Conservation (phyloP, 2,797 vertebrate genomes). For the Cossypha polioptera region DNA sequence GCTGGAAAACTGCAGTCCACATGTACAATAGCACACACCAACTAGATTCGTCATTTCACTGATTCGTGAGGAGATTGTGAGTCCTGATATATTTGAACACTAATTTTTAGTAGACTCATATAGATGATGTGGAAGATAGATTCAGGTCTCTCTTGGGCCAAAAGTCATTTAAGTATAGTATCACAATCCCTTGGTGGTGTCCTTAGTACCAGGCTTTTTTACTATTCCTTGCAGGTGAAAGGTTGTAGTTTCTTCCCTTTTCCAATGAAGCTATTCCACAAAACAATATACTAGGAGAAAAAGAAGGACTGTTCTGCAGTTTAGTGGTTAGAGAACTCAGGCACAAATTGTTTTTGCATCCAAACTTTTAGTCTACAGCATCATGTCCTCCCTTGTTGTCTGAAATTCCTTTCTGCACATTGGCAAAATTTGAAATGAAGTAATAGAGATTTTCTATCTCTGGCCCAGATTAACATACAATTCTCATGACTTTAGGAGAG, state of each 20-base stretch:
- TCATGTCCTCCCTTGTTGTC: background rate
- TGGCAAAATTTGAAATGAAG: background rate
- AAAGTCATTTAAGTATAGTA: background rate
- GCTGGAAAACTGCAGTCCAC: background rate
- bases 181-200: background rate
- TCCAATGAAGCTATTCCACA: background rate
- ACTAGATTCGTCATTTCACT: background rate
- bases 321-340: background rate
- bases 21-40: fast-evolving
- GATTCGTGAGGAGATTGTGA: background rate
- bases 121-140: background rate
- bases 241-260: background rate
- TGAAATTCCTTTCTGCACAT: background rate
- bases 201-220: background rate
- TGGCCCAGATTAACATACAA: background rate
- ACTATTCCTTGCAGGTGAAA: background rate
- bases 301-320: background rate
- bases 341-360: background rate
- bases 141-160: background rate
- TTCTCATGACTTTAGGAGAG: background rate
- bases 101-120: background rate
- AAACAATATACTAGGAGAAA: background rate
- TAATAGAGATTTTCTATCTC: background rate
- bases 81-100: background rate
- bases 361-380: background rate